Conservation (phyloP, 2,113 vertebrate genomes). For the Proteles cristata region DNA sequence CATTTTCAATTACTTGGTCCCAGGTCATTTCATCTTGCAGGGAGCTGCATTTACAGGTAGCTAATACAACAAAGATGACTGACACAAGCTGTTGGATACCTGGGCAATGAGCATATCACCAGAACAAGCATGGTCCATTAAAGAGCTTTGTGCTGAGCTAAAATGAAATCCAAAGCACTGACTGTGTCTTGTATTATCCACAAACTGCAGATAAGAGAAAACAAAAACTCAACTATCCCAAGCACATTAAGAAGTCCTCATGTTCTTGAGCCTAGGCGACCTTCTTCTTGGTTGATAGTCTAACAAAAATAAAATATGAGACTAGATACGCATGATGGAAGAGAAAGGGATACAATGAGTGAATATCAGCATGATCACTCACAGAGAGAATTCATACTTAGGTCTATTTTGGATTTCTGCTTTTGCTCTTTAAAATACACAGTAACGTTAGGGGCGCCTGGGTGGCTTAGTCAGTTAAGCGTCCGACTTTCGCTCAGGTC, state of each 20-base stretch:
- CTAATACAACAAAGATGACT: constrained; percentile 60
- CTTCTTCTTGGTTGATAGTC: background rate
- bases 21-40: constrained; percentile 77
- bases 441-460: too few relatives aligned
- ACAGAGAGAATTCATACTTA: background rate
- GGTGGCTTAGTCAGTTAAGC: too few relatives aligned
- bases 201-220: background rate
- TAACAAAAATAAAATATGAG: background rate
- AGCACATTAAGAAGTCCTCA: background rate
- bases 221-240: background rate
- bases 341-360: background rate
- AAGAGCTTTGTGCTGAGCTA: constrained; percentile 54
- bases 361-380: background rate
- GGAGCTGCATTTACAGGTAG: constrained; percentile 71
- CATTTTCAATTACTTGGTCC: constrained; percentile 80
- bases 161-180: constrained; percentile 51
- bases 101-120: constrained; percentile 42
- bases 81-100: constrained; percentile 62
- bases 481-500: too few relatives aligned
- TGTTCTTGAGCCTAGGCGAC: background rate
- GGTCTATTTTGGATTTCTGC: background rate
- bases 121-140: constrained; percentile 28
- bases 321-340: background rate
- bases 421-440: constrained; percentile 9
- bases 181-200: background rate